Evolutionary conservation across 1,140 invertebrate genomes (phyloP), one percentile per base, ranked within the genome.

Genomic region (Mizuhopecten yessoensis): DNA sequence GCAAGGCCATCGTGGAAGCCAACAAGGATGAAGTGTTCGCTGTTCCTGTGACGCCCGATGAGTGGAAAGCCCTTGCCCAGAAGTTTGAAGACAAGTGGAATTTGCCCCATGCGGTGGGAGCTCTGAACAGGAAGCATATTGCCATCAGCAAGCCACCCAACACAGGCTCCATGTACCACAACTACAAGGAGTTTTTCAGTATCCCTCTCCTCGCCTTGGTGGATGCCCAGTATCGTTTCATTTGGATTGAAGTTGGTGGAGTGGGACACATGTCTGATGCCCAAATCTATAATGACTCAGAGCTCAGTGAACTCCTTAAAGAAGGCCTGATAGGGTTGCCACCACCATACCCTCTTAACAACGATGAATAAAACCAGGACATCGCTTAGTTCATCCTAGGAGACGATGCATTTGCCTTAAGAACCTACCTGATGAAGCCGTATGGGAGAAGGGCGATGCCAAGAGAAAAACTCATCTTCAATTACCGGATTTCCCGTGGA

Each of bases 371-470:
- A 13, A 39, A 92, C 45, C 20, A 39, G 45, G 34, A 90, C 86
- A 86, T 39, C 94, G 92, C 92, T 36, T 94, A 93, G 88, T 93
- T 93, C 87, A 75, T 96, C 39, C 33, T 95, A 20, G 94, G 92
- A 75, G 95, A 96, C 91, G 95, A 95, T 57, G 95, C 94, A n/a
- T 95, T 95, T 92, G 93, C 87, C 29, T 87, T 95, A 34, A 89
- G 90, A 89, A 92, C 87, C 15, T 89, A 93, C 49, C 29, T 95
- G 34, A 39, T 39, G 36, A 39, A 39, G 36, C 36, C 36, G 36
- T 39, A 39, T 39, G 5, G 5, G 13, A 39, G 36, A 39, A 39
- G 36, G 13, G 36, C 36, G 36, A 39, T 39, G 36, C 36, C 36
- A 39, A 39, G 36, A 39, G 36, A 39, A 39, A 39, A 39, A 5